Base-by-base conservation (phyloP, 2,888 invertebrate species). In the Nematopogon swammerdamellus region DNA sequence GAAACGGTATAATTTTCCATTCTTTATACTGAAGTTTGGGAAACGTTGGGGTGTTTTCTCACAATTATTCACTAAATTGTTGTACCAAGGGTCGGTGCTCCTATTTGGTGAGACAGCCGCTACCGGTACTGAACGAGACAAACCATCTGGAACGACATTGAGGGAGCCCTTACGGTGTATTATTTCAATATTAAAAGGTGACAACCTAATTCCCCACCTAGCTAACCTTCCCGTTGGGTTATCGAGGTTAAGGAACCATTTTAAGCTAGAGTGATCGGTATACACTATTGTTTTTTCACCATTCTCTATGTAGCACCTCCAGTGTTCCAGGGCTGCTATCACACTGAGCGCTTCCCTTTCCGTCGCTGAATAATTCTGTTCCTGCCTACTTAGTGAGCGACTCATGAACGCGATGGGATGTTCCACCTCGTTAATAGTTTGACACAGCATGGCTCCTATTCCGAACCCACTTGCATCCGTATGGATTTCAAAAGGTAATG, bases 181-280 rank as follows among this genome's bases (percentile, higher is more conserved):
- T n/a, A 50, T 50, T 2, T 14, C 17, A 18, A 50, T 44, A 17
- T 50, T 30, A 17, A 50, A 50, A 4, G 47, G 10, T 1, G 47
- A 44, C 1, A 50, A 19, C 2, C 50, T 44, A 2, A 50, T 45
- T 11, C 50, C 47, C 50, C 50, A 47, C n/a, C 50, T 20, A 30
- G 47, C 50, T 11, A 47, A 19, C 19, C 47, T 44, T 2, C 47
- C 50, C 10, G 47, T 44, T 1, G 50, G 48, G 20, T 50, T 50
- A 16, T 10, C 25, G 17, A 50, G 45, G 1, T 48, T 48, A 8
- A 50, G 14, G 45, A 50, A 50, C 57, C 56, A 59, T 51, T 55
- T 0, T 59, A 59, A 19, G 51, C 56, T 0, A 60, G 56, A 1
- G 53, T 55, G n/a, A n/a, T n/a, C n/a, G n/a, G n/a, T n/a, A n/a